Percentiles rank a stretch among this genome's conserved stretches.
These are phyloP conservation scores for Trypoxylus dichotomus DNA, from an alignment of 1,140 invertebrate species.

Conservation along the genomic window DNA sequence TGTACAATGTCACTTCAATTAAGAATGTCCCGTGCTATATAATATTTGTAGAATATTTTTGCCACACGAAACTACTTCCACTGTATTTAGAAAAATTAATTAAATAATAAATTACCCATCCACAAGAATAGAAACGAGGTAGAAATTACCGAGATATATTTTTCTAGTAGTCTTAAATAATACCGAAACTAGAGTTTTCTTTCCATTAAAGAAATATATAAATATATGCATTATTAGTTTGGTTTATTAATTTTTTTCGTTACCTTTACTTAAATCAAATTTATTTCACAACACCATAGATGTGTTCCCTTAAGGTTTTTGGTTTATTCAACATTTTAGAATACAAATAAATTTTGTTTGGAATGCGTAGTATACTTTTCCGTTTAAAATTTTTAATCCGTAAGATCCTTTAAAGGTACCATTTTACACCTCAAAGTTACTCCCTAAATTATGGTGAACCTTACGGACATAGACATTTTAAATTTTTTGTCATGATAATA, in stretches of 20 bases:
- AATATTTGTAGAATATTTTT: constrained; percentile 3
- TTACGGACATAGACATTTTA: too few relatives aligned
- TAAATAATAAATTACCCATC: background rate
- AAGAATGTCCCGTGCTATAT: background rate
- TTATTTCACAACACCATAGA: background rate
- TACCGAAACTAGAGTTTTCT: background rate
- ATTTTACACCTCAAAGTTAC: too few relatives aligned
- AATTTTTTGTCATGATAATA: too few relatives aligned
- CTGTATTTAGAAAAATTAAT: background rate
- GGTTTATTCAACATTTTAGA: background rate
- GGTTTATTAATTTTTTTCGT: background rate
- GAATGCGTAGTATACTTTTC: too few relatives aligned
- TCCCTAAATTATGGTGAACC: too few relatives aligned
- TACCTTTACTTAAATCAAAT: background rate
- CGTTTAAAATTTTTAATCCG: too few relatives aligned
- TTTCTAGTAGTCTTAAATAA: background rate
- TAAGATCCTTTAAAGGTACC: too few relatives aligned
- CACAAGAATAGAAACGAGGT: background rate
- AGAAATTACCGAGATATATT: background rate
- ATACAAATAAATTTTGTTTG: background rate
- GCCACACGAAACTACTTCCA: background rate
- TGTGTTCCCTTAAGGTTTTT: background rate
- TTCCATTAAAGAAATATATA: background rate
- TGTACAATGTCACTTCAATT: background rate
- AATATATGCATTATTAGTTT: background rate